These are phyloP conservation scores for Dipodomys merriami DNA, from an alignment of 2,113 vertebrate genomes.

Conservation along the genomic window DNA sequence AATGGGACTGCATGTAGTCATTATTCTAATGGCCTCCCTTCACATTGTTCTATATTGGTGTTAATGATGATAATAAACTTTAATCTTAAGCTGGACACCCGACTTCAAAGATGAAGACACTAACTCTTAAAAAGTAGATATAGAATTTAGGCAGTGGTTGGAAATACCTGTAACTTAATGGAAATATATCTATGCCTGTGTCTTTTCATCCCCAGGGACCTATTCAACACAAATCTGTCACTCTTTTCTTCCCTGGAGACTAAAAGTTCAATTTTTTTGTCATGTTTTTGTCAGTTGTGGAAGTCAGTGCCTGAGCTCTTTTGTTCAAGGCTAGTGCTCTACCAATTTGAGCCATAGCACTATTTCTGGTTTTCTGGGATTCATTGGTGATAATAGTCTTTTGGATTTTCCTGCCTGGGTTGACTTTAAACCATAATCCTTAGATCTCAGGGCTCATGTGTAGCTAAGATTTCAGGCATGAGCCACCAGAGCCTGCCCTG, in stretches of 20 bases:
- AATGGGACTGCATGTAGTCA: too few relatives aligned
- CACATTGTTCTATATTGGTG: neutral
- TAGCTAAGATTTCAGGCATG: too few relatives aligned
- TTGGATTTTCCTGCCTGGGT: too few relatives aligned
- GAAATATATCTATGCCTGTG: neutral
- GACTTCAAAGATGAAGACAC: neutral
- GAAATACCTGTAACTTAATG: neutral
- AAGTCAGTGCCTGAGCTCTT: too few relatives aligned
- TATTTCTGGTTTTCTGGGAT: too few relatives aligned
- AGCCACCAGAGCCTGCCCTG: too few relatives aligned
- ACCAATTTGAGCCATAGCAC: too few relatives aligned
- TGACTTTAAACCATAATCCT: too few relatives aligned
- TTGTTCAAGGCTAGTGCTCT: too few relatives aligned
- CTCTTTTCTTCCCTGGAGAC: neutral
- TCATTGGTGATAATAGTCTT: too few relatives aligned
- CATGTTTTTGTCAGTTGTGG: neutral
- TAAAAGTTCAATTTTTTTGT: neutral
- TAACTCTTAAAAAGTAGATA: neutral
- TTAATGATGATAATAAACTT: neutral
- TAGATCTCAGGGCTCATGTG: too few relatives aligned
- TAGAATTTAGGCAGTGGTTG: neutral
- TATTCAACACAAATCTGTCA: neutral
- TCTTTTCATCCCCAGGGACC: neutral
- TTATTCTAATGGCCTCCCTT: neutral
- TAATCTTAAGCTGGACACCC: neutral